These are phyloP conservation scores for Pristionchus pacificus DNA, from an alignment of 1,140 invertebrate species.

Conservation along the genomic window DNA sequence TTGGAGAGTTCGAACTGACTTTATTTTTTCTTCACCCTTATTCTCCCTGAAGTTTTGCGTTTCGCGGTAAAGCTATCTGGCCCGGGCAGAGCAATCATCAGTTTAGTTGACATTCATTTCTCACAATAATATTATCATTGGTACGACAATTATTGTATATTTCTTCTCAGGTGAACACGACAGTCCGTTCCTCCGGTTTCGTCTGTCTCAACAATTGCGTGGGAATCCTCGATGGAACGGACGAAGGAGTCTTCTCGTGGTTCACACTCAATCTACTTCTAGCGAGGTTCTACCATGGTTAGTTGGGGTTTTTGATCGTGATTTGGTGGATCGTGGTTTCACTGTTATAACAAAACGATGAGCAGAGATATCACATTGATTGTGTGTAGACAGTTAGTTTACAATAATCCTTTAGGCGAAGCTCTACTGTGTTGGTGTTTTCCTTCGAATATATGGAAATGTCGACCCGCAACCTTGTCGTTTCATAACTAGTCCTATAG, in stretches of 20 bases:
- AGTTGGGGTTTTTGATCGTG: neutral
- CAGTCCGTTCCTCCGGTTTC: neutral
- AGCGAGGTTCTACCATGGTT: constrained; percentile 27
- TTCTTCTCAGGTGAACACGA: neutral
- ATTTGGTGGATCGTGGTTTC: too few relatives aligned
- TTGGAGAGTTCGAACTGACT: too few relatives aligned
- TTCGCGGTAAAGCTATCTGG: too few relatives aligned
- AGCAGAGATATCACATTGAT: neutral
- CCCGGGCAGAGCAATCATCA: too few relatives aligned
- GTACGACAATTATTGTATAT: too few relatives aligned
- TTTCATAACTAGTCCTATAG: too few relatives aligned
- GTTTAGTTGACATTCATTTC: too few relatives aligned
- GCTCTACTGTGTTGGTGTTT: neutral
- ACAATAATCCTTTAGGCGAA: constrained; percentile 5
- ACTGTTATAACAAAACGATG: neutral
- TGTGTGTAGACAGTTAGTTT: neutral
- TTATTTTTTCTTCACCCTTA: too few relatives aligned
- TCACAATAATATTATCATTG: too few relatives aligned
- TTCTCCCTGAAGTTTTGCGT: too few relatives aligned
- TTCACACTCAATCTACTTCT: constrained; percentile 55
- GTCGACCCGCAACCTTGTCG: too few relatives aligned
- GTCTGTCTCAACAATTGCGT: neutral
- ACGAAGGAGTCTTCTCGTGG: constrained; percentile 64
- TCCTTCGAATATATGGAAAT: neutral
- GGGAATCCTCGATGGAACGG: neutral